A percentile compares a stretch with the other conserved stretches of the same genome.
Conservation (phyloP, 2,888 invertebrate species). For the Alloscopus bannaensis region DNA sequence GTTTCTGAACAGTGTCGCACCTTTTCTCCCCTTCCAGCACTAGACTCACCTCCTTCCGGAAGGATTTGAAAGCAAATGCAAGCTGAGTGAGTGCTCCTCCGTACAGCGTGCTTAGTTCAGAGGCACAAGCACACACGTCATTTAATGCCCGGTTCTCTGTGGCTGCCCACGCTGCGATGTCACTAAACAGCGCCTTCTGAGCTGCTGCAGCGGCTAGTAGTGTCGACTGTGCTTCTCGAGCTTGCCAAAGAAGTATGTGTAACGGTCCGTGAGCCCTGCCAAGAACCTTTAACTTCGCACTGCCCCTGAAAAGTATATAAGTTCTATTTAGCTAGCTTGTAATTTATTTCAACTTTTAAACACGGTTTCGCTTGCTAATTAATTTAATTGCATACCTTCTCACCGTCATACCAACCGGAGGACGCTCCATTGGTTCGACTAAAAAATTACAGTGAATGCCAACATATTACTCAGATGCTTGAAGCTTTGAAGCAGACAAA, state of each 20-base stretch:
- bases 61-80: conserved; percentile 70
- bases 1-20: conserved; percentile 68
- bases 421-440: no score
- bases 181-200: conserved; percentile 71
- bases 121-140: conserved; percentile 70
- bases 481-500: not conserved
- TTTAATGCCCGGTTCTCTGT: conserved; percentile 71
- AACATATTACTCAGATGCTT: not conserved
- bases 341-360: not conserved
- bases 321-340: not conserved
- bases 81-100: conserved; percentile 67
- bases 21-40: conserved; percentile 72
- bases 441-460: not conserved
- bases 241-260: conserved; percentile 72
- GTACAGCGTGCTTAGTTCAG: conserved; percentile 69
- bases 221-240: conserved; percentile 69
- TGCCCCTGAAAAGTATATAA: conserved; percentile 61
- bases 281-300: conserved; percentile 67
- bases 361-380: not conserved
- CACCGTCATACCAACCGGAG: not conserved
- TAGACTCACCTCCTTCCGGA: conserved; percentile 71
- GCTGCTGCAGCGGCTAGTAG: conserved; percentile 70
- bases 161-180: conserved; percentile 73
- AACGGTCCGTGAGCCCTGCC: conserved; percentile 69
- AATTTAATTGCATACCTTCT: conserved; percentile 1